Percentiles rank a stretch among this genome's conserved stretches.
These are phyloP conservation scores for Sisyra terminalis DNA, from an alignment of 2,888 invertebrate genomes.

Conservation along the genomic window DNA sequence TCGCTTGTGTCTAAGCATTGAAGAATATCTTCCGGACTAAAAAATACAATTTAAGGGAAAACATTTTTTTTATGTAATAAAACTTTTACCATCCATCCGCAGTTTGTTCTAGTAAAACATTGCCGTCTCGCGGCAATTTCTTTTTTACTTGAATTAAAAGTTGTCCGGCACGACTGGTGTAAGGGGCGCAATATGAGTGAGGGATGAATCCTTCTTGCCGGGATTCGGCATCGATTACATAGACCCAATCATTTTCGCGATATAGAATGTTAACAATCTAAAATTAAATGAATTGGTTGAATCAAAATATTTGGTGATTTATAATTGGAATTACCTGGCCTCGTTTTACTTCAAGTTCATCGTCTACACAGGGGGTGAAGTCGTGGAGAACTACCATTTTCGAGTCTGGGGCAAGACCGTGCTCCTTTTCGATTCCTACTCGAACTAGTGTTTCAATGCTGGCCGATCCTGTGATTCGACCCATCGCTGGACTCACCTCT, in stretches of 20 bases:
- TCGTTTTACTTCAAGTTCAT: slow-evolving; percentile 76
- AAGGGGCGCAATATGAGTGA: slow-evolving; percentile 83
- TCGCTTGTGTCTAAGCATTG: slow-evolving; percentile 8
- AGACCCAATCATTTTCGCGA: slow-evolving; percentile 94
- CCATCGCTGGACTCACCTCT: slow-evolving; percentile 68
- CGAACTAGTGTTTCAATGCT: slow-evolving; percentile 81
- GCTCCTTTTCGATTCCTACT: slow-evolving; percentile 85
- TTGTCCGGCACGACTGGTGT: slow-evolving; percentile 60
- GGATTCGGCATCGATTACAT: slow-evolving; percentile 81
- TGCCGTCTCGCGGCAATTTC: slow-evolving; percentile 58
- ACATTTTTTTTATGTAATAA: background rate
- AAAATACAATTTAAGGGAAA: background rate
- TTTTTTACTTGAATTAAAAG: slow-evolving; percentile 55
- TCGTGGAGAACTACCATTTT: slow-evolving; percentile 92
- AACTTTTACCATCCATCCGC: slow-evolving; percentile 4
- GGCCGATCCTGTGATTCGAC: slow-evolving; percentile 86
- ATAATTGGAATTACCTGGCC: slow-evolving; percentile 45
- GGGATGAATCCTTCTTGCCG: slow-evolving; percentile 90
- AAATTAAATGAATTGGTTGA: slow-evolving; percentile 13
- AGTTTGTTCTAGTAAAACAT: slow-evolving; percentile 6
- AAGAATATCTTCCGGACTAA: slow-evolving; percentile 7
- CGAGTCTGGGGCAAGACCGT: slow-evolving; percentile 79
- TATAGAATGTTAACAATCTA: slow-evolving; percentile 85
- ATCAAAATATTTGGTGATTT: background rate
- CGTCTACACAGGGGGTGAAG: slow-evolving; percentile 89